phyloP scores from a whole-genome alignment of 1,140 invertebrate species.

The Solenopsis invicta region DNA sequence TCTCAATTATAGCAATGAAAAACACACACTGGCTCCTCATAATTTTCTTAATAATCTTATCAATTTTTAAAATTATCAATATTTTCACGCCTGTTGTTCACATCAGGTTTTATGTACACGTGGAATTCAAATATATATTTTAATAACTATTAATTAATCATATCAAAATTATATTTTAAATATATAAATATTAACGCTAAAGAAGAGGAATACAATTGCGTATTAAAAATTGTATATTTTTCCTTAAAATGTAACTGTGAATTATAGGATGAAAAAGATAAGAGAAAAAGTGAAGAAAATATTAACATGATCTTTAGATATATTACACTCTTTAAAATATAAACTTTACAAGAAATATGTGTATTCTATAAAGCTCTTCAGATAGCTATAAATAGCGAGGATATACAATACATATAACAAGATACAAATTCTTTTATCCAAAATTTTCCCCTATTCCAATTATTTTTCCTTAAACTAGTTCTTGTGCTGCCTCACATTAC shows the following conservation, averaged over 20 bases:
- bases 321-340: background rate
- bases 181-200: no score
- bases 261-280: background rate
- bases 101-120: no score
- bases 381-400: background rate
- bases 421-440: background rate
- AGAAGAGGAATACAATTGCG: background rate
- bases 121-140: no score
- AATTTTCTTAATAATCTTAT: no score
- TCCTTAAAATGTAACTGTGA: background rate
- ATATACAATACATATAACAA: background rate
- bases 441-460: background rate
- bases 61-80: no score
- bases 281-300: background rate
- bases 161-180: no score
- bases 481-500: background rate
- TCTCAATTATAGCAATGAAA: no score
- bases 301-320: constrained; percentile 15
- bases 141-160: no score
- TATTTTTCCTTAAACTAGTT: background rate
- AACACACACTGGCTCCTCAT: no score
- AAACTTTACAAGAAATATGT: background rate
- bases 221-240: background rate
- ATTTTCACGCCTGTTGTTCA: no score
- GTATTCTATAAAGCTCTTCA: background rate